phyloP scores from a whole-genome alignment of 2,797 vertebrate species.

The Nyctalus aviator region DNA sequence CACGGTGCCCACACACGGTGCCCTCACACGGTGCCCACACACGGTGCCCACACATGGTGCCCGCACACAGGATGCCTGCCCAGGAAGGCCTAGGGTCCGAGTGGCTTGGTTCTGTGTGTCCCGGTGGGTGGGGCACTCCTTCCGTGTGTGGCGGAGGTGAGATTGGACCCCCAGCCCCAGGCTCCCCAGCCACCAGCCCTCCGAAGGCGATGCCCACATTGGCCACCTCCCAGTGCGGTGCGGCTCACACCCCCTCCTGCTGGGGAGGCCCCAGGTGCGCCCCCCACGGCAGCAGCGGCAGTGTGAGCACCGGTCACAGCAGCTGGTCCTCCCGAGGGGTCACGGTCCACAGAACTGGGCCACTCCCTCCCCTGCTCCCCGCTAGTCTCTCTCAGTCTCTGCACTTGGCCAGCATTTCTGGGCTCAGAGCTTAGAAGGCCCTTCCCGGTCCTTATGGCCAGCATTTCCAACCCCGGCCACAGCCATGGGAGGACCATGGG shows the following conservation, averaged over 20 bases:
- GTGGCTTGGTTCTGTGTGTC: neutral
- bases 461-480: neutral
- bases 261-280: rapidly evolving
- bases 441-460: rapidly evolving
- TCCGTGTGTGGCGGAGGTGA: neutral
- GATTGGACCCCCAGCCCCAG: rapidly evolving
- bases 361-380: neutral
- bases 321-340: neutral
- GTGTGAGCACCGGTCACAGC: neutral
- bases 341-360: neutral
- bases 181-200: neutral
- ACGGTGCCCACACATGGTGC: no score
- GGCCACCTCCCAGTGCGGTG: neutral
- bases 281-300: no score
- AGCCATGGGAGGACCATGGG: neutral
- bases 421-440: neutral
- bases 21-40: no score
- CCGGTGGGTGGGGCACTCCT: rapidly evolving
- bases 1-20: no score
- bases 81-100: neutral
- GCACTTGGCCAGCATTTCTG: neutral
- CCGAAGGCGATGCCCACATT: no score
- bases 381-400: neutral
- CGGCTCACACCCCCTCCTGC: rapidly evolving
- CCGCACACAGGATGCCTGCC: no score